Conservation (phyloP, 2,797 vertebrate species). For the Protonibea diacanthus region DNA sequence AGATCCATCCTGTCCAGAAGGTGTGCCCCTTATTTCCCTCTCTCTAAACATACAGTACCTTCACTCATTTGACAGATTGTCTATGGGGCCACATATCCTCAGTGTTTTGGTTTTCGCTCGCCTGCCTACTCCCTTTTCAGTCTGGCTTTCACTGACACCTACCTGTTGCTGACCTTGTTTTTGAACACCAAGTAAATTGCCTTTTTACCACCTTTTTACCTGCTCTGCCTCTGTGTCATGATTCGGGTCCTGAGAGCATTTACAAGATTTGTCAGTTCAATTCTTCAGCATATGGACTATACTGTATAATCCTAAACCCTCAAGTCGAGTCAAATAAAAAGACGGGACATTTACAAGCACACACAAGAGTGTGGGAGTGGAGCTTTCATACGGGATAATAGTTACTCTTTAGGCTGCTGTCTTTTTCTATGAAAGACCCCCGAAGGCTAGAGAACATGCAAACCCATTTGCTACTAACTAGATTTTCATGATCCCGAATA, state of each 20-base stretch:
- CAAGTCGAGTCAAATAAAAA: slow-evolving; percentile 11
- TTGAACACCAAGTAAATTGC: background rate
- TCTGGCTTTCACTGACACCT: background rate
- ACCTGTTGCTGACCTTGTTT: slow-evolving; percentile 38
- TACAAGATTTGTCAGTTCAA: background rate
- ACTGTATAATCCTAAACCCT: slow-evolving; percentile 6
- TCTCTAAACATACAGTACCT: background rate
- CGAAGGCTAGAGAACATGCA: slow-evolving; percentile 35
- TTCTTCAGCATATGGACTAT: background rate
- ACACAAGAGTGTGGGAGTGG: slow-evolving; percentile 10
- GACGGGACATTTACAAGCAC: slow-evolving; percentile 4
- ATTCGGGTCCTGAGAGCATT: background rate
- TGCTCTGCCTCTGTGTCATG: background rate
- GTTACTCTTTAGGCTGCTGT: slow-evolving; percentile 44
- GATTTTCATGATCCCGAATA: slow-evolving; percentile 59
- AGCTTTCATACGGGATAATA: slow-evolving; percentile 40
- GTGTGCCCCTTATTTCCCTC: background rate
- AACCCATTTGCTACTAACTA: slow-evolving; percentile 51
- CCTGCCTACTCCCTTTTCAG: background rate
- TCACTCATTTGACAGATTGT: background rate
- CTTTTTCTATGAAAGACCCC: slow-evolving; percentile 35
- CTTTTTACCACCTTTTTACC: background rate
- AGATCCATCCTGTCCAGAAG: too few species aligned
- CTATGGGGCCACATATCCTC: background rate
- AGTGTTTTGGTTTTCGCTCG: background rate